These are phyloP conservation scores for Panonychus citri DNA, from an alignment of 1,140 invertebrate species.

Conservation along the genomic window DNA sequence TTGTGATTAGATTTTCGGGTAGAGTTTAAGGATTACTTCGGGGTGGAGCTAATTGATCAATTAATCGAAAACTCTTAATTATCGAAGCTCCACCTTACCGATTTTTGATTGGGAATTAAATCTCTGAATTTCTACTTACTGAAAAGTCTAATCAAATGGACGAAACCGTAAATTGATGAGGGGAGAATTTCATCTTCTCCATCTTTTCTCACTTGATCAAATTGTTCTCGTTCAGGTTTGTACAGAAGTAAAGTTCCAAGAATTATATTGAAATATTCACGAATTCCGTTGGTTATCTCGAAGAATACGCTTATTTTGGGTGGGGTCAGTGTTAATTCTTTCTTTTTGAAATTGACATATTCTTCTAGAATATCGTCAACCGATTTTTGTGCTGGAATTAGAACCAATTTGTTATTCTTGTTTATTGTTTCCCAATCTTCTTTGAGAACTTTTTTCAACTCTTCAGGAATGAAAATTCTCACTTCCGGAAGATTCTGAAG, in stretches of 20 bases:
- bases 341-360: constrained; percentile 60
- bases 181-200: constrained; percentile 37
- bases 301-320: constrained; percentile 45
- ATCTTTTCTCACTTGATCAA: constrained; percentile 20
- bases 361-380: constrained; percentile 70
- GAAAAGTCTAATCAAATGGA: constrained; percentile 69
- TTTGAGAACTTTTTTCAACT: constrained; percentile 70
- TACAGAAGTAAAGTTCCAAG: constrained; percentile 75
- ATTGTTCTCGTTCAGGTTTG: constrained; percentile 81
- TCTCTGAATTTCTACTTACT: constrained; percentile 22
- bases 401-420: constrained; percentile 58
- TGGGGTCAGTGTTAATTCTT: constrained; percentile 38
- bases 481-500: constrained; percentile 23
- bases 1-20: no score
- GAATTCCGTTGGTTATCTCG: constrained; percentile 39
- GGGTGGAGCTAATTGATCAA: no score
- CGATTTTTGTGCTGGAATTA: constrained; percentile 57
- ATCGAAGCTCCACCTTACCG: no score
- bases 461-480: constrained; percentile 77
- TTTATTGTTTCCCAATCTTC: constrained; percentile 87
- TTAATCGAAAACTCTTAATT: no score
- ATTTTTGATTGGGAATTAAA: no score
- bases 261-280: constrained; percentile 87
- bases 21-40: no score
- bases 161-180: constrained; percentile 66